Base-by-base conservation (phyloP, 2,888 invertebrate genomes). In the Hyppa rectilinea region DNA sequence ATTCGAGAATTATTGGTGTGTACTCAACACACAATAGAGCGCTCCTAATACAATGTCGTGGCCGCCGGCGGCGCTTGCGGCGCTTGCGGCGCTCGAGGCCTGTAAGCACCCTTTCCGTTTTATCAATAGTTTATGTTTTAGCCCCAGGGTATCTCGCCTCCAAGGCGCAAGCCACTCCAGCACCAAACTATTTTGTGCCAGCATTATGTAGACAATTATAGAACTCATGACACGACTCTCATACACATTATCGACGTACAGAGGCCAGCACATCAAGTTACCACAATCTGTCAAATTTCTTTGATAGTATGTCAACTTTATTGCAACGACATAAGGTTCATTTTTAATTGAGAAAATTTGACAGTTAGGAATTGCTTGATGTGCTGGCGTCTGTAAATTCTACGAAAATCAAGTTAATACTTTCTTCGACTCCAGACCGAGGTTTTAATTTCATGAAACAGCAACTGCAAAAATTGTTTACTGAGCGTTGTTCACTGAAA, bases 71-170 rank as follows among this genome's bases (percentile, higher is more conserved):
- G 65, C 34, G 31, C 20, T 47, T 5, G 45, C 10, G 59, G 59
- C 59, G 70, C 87, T 78, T 72, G 71, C 47, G 83, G 85, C 59
- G 70, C 87, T 78, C 73, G 71, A 45, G 83, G 85, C 73, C 75
- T 75, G 77, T 85, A 82, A 82, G 86, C 89, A 87, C 88, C 88
- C 89, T 91, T 87, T 85, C 87, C 86, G 85, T 87, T 89, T 92
- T 91, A 92, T 92, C 92, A 91, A 92, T 93, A 90, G 90, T 92
- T 92, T 90, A 91, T 91, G 90, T 88, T 88, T 85, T 72, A 60
- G 88, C 91, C 87, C 62, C 75, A 71, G 84, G 90, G 87, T 40
- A 43, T 59, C 63, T 78, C 70, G 77, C 71, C 71, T 81, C 64
- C 79, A 72, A 81, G 76, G 79, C 75, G 63, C 56, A 60, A 60